Evolutionary conservation across 2,888 invertebrate species (phyloP), one percentile per base, ranked within the genome.

Genomic region (Leptinotarsa peninsularis): DNA sequence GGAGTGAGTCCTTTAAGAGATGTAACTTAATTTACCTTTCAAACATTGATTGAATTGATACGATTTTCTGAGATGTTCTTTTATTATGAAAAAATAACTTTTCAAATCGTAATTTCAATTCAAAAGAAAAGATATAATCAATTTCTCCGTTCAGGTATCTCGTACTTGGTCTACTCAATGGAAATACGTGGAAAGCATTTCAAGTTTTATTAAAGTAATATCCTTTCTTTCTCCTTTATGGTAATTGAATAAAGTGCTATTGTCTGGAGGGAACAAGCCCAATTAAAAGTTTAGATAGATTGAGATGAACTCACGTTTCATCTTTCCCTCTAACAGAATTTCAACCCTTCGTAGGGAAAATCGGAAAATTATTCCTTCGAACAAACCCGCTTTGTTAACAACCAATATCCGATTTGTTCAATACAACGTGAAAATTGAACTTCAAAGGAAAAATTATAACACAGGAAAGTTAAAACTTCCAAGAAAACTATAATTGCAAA

Each of bases 271-370:
- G 10, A 67, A 52, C 43, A 49, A 56, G 67, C 49, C 52, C 52
- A 68, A 68, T 68, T 68, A 52, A 68, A 68, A 68, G 68, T 68
- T 68, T n/a, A 68, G 68, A 68, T 52, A 33, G 27, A 63, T 33
- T 17, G 63, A 63, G 63, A 63, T 63, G 18, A 63, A 63, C 63
- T 43, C 18, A n/a, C 17, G 63, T n/a, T 63, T 63, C 15, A 43
- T 27, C 33, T 17, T 63, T 33, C 7, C 33, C 13, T n/a, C 33
- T 18, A 17, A 43, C n/a, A 33, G 17, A 33, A 27, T 33, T 33
- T 18, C 4, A 23, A 58, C 15, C 23, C 58, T 27, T 58, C 15
- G 27, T 58, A 23, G 58, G 58, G 58, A 23, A n/a, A 63, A 63
- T 63, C 63, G 18, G 43, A 33, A 33, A 33, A 13, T 33, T 63